These are phyloP conservation scores for Terrapene triunguis DNA, from an alignment of 2,113 vertebrate species.

Conservation along the genomic window DNA sequence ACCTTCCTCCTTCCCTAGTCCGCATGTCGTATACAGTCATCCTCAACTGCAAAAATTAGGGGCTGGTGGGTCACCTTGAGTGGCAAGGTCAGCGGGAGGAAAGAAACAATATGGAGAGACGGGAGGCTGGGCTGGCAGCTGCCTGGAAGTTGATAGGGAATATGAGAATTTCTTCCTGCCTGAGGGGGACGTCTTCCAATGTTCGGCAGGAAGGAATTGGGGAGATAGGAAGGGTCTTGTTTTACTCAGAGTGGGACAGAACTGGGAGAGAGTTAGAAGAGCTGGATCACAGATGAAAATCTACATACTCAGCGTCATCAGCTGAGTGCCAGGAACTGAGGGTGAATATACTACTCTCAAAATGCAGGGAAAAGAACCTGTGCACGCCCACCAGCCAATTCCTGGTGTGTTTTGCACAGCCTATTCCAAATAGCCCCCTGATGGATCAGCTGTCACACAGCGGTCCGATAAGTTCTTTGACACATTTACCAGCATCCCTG, in stretches of 20 bases:
- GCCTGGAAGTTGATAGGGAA: accelerated
- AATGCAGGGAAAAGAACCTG: neutral
- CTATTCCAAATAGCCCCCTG: neutral
- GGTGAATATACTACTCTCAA: neutral
- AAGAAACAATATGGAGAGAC: neutral
- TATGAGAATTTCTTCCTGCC: accelerated
- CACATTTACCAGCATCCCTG: neutral
- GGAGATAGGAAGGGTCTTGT: neutral
- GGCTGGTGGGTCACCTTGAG: accelerated
- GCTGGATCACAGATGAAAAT: neutral
- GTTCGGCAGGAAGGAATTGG: neutral
- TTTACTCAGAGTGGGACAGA: neutral
- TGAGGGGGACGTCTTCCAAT: accelerated
- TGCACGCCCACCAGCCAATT: neutral
- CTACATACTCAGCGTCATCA: neutral
- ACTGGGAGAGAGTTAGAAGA: neutral
- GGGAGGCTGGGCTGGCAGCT: neutral
- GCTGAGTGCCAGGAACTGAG: neutral
- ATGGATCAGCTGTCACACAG: neutral
- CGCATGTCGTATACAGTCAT: accelerated
- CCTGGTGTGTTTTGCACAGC: no score
- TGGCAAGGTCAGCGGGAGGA: accelerated
- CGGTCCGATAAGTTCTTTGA: neutral
- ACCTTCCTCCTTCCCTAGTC: accelerated
- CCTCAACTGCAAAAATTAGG: neutral